Conservation (phyloP, 1,140 invertebrate genomes). For the Conus ventricosus region DNA sequence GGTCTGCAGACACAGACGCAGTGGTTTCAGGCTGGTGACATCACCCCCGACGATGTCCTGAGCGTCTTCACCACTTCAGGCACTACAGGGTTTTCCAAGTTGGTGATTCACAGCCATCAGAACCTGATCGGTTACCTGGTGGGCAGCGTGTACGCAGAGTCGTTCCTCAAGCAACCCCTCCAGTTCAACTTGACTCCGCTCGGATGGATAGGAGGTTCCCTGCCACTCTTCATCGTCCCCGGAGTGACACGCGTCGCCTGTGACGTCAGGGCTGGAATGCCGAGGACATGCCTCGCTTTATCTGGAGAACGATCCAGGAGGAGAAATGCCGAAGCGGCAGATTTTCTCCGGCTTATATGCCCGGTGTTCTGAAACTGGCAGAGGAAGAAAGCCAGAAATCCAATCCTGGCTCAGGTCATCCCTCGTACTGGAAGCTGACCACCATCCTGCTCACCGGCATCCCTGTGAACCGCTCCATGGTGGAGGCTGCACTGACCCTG, state of each 20-base stretch:
- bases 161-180: neutral
- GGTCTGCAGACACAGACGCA: neutral
- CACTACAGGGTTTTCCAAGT: conserved; percentile 15
- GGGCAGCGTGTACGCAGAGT: neutral
- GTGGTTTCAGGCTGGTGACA: neutral
- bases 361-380: neutral
- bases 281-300: neutral
- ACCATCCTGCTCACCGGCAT: neutral
- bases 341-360: neutral
- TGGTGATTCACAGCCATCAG: neutral
- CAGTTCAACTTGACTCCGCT: neutral
- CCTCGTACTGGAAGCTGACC: neutral
- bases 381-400: neutral
- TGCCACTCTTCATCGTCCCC: neutral
- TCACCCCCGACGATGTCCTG: neutral
- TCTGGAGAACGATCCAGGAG: conserved; percentile 1
- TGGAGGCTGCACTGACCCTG: neutral
- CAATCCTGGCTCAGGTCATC: neutral
- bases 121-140: neutral
- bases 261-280: conserved; percentile 4
- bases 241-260: neutral
- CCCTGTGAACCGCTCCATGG: neutral
- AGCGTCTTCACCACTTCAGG: conserved; percentile 24
- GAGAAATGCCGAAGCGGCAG: neutral
- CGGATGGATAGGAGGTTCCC: conserved; percentile 23